phyloP scores from a whole-genome alignment of 2,888 invertebrate genomes.

The Apodemia duryi region DNA sequence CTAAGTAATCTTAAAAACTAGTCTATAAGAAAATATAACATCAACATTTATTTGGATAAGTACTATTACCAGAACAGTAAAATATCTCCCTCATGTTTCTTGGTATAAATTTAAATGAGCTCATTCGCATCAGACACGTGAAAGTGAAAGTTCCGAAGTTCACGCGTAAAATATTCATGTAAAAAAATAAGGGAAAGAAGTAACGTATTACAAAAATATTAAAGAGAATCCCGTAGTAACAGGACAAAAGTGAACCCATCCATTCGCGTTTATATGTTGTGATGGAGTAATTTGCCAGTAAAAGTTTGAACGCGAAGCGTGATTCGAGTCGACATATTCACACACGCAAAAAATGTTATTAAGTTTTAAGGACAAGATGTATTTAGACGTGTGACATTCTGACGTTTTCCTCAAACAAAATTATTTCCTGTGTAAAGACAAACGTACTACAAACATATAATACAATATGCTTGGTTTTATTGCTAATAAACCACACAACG shows the following conservation, averaged over 20 bases:
- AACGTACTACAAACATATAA: constrained; percentile 27
- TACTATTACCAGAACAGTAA: not conserved
- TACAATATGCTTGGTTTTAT: constrained; percentile 14
- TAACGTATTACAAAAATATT: constrained; percentile 78
- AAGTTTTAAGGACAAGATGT: constrained; percentile 56
- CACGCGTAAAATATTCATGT: constrained; percentile 77
- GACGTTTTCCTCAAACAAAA: constrained; percentile 37
- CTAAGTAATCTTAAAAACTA: no score
- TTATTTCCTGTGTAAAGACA: constrained; percentile 36
- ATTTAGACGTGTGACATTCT: constrained; percentile 42
- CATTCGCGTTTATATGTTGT: constrained; percentile 66
- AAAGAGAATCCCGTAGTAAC: constrained; percentile 54
- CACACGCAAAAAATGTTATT: constrained; percentile 65
- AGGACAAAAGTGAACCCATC: constrained; percentile 67
- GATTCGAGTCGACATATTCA: constrained; percentile 55
- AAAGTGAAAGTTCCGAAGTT: constrained; percentile 75
- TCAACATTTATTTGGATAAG: not conserved
- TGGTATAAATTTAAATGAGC: constrained; percentile 57
- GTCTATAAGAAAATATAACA: no score
- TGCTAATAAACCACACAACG: constrained; percentile 23
- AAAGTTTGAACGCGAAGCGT: constrained; percentile 46
- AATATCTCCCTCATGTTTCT: not conserved
- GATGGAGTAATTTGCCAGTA: constrained; percentile 71
- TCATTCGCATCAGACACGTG: constrained; percentile 61
- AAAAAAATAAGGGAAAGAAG: constrained; percentile 70